Evolutionary conservation across 2,113 vertebrate species (phyloP), one percentile per base, ranked within the genome.

Genomic region (Silurus asotus): DNA sequence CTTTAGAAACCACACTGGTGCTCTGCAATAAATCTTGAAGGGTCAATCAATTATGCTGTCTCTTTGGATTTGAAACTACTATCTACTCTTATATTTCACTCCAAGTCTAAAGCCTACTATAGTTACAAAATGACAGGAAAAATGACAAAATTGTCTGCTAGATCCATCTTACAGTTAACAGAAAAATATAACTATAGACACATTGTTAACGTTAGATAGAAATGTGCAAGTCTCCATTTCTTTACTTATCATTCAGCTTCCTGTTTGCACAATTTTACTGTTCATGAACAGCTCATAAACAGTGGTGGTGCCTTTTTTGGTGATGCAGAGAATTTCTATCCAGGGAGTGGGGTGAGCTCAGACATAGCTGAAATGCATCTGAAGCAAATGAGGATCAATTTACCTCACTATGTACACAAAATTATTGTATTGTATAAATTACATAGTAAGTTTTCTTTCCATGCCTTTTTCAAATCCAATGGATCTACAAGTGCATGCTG

Each of bases 11-110:
- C 49, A 53, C 49, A 76, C 49, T 76, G 49, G 48, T 75, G 49
- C 53, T 76, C 74, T 76, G 23, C 23, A 76, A 53, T 76, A 76
- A 76, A 76, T 76, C 49, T 13, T 53, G 49, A 76, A 53, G 49
- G 49, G 74, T 76, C 74, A 55, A 76, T 55, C 11, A 14, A 55
- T 76, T 76, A 76, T 6, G 11, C 19, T 51, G 72, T 51, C 20
- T n/a, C 72, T 53, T 23, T 75, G 48, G 45, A 75, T n/a, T 53
- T 5, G 23, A 53, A n/a, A n/a, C 48, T 53, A 75, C n/a, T 49
- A 49, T 74, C 70, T 17, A 4, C 45, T 20, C 8, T 10, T 49
- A 23, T 49, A 49, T 74, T 49, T 49, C 23, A n/a, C 48, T 53
- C 49, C 49, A 53, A 10, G 20, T n/a, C 72, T 51, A 75, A 49